Base-by-base conservation (phyloP, 2,888 invertebrate species). In the Brachyptera risi region DNA sequence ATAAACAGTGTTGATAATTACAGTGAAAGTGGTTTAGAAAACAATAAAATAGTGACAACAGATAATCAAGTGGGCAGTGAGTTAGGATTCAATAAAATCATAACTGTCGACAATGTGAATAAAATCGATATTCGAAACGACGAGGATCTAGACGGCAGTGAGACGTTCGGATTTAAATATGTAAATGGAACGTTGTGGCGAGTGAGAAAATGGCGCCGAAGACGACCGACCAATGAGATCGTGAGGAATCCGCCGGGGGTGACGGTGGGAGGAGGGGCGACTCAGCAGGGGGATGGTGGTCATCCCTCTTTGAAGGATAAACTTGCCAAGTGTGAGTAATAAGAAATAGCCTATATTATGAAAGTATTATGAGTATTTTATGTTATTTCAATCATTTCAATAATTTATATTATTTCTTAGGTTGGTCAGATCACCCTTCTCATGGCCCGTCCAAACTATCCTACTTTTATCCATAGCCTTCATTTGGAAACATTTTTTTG, bases 251-350 rank as follows among this genome's bases (percentile, higher is more conserved):
- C 47, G 21, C 24, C 47, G 21, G 47, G n/a, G n/a, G n/a, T n/a
- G n/a, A n/a, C n/a, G n/a, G n/a, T n/a, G n/a, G n/a, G n/a, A n/a
- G n/a, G n/a, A n/a, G n/a, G n/a, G n/a, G n/a, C n/a, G n/a, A n/a
- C n/a, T n/a, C n/a, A n/a, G n/a, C n/a, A n/a, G n/a, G n/a, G n/a
- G n/a, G n/a, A n/a, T n/a, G n/a, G n/a, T n/a, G n/a, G n/a, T n/a
- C n/a, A n/a, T n/a, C n/a, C 44, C 19, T 19, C 19, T 9, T 13
- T 54, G 13, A 54, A 54, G 17, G 17, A 54, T 11, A 54, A 54
- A 35, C 35, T 54, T 19, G 54, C 54, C 5, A 54, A 54, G 21
- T 54, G 54, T 54, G 23, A 54, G 38, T 54, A 21, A 9, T 11
- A n/a, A 13, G 21, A 24, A 11, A 47, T 40, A 9, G 7, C 7